Base-by-base conservation (phyloP, 2,888 invertebrate genomes). In the Hydropsyche betteni region DNA sequence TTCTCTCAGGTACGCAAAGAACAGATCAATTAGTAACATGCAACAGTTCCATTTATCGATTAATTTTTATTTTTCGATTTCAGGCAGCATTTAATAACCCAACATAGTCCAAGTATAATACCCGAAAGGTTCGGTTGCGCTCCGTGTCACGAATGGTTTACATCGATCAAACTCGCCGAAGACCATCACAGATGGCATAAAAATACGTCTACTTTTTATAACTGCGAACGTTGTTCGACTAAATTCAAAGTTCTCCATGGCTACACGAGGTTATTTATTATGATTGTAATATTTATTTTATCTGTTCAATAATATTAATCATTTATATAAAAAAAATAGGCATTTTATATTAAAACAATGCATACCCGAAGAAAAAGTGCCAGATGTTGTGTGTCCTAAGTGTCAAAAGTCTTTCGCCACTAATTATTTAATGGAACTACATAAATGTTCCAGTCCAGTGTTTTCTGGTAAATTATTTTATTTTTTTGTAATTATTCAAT, bases 111-210 rank as follows among this genome's bases (percentile, higher is more conserved):
- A 12, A 34, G 14, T 16, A 52, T 70, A 53, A 70, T 38, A 6
- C 34, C 74, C 4, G 5, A 74, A 80, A 85, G 85, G n/a, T 5
- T 82, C 7, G 83, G 86, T 0, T 89, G 89, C 80, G 85, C 86
- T 76, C 84, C 87, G 0, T 89, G 89, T 77, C 83, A 85, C 14
- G 83, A 84, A 44, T 87, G 86, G 81, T 87, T 88, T 78, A 24
- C 78, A 0, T 83, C 82, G 0, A 44, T 77, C 0, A 85, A 84
- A 5, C 86, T 85, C 53, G 83, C 86, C 0, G 80, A 81, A 5
- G 79, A 82, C 0, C 89, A 89, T 78, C 88, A 89, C 80, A 80
- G 82, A 33, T 83, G 82, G 81, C 89, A 89, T 80, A 81, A 81
- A 38, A 80, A 81, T 4, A 82, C 83, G 0, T 82, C 82, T 44